Conservation (phyloP, 2,797 vertebrate species). For the Peromyscus eremicus region DNA sequence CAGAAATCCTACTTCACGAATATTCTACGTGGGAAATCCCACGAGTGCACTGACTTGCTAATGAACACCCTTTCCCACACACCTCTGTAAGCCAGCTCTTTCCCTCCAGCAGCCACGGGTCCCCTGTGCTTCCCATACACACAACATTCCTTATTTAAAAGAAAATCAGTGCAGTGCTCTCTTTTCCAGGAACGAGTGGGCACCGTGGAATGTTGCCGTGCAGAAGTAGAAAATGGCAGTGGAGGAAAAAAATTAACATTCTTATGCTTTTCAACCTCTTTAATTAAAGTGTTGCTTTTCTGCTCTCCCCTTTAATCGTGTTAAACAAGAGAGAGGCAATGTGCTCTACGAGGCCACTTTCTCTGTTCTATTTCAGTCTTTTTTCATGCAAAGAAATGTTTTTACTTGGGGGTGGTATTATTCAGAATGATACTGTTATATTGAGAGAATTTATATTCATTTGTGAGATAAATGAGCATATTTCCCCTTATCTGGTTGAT, state of each 20-base stretch:
- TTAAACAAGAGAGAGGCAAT: background rate
- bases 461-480: background rate
- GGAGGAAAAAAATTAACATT: background rate
- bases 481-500: conserved; percentile 27
- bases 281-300: conserved; percentile 24
- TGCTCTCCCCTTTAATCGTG: background rate
- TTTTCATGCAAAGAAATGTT: background rate
- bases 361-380: background rate
- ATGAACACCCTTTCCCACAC: background rate
- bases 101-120: background rate
- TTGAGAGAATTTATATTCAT: conserved; percentile 31
- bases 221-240: background rate
- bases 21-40: conserved; percentile 49
- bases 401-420: background rate
- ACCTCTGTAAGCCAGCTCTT: conserved; percentile 1
- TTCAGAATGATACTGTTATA: background rate
- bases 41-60: background rate
- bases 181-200: conserved; percentile 28
- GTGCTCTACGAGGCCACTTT: background rate
- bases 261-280: conserved; percentile 5
- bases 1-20: background rate
- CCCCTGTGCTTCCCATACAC: background rate
- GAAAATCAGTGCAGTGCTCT: background rate
- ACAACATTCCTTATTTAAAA: background rate
- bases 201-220: background rate